phyloP scores from a whole-genome alignment of 2,113 vertebrate genomes.

The Lycaon pictus region DNA sequence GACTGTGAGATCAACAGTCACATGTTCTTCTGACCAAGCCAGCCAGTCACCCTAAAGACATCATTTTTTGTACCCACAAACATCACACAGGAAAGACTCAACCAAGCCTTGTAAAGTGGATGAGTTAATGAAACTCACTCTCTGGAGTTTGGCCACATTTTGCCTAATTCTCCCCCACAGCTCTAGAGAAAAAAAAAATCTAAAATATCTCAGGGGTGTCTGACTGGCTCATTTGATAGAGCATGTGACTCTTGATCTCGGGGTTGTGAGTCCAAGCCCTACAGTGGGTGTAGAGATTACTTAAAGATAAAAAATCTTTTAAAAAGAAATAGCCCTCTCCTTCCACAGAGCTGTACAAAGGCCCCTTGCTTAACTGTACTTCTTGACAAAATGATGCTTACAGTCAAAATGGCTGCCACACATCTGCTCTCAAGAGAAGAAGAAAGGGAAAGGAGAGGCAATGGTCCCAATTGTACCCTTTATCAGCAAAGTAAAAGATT shows the following conservation, averaged over 20 bases:
- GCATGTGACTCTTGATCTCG: background rate
- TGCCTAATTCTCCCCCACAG: background rate
- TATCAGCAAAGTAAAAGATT: background rate
- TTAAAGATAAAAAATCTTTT: background rate
- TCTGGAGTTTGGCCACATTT: background rate
- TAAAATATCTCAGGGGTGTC: background rate
- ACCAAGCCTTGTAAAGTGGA: background rate
- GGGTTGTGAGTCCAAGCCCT: background rate
- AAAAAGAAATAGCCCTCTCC: background rate
- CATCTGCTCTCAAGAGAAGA: background rate
- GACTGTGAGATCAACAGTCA: background rate
- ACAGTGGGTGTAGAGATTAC: background rate
- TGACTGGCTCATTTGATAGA: background rate
- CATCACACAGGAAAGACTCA: background rate
- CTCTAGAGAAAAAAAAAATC: conserved; percentile 26
- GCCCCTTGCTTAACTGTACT: background rate
- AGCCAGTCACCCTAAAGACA: background rate
- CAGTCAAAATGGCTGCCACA: background rate
- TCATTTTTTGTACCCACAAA: background rate
- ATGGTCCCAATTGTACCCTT: background rate
- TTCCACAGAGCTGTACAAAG: background rate
- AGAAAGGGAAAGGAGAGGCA: background rate
- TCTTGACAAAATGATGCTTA: background rate
- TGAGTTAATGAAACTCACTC: background rate
- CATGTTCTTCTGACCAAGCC: background rate